Evolutionary conservation across 2,797 vertebrate species (phyloP), one percentile per base, ranked within the genome.

Genomic region (Parambassis ranga): DNA sequence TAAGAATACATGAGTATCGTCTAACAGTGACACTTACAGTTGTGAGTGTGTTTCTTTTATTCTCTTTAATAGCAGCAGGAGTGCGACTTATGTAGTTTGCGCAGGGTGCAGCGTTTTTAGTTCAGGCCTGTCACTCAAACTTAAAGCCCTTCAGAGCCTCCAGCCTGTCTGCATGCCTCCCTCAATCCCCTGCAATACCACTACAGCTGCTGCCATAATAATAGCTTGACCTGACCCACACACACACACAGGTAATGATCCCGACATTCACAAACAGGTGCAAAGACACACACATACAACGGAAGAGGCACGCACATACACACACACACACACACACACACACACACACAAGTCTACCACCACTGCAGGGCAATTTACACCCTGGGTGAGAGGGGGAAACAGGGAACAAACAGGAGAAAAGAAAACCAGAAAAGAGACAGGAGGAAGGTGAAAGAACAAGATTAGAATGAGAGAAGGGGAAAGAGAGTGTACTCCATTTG

Each of bases 131-230:
- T 75, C 83, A 83, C 52, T 86, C 80, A 77, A 58, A 73, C 48
- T n/a, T 39, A 79, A 79, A 85, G 64, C 71, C 73, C 64, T 38
- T 61, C 71, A 69, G 71, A 81, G 78, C 71, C 56, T 48, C 15
- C 35, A 49, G 67, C 63, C 78, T 83, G 77, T 77, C 76, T 71
- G 61, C 65, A 81, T 11, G 2, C 50, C 64, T 75, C 77, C 76
- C 73, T 86, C 83, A 88, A 88, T 84, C 85, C 81, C 67, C 70
- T 72, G 84, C 76, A 85, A 81, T 72, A 83, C 75, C 72, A 59
- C 82, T 71, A 81, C 75, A 78, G 75, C 79, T 74, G 85, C 82
- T 79, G 65, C 77, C 70, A 73, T 81, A 75, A 82, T 83, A 87
- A 89, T 84, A 82, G 82, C 69, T 77, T 85, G 83, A 86, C 82